Evolutionary conservation across 2,888 invertebrate species (phyloP).

Genomic region (Tridacna gigas): DNA sequence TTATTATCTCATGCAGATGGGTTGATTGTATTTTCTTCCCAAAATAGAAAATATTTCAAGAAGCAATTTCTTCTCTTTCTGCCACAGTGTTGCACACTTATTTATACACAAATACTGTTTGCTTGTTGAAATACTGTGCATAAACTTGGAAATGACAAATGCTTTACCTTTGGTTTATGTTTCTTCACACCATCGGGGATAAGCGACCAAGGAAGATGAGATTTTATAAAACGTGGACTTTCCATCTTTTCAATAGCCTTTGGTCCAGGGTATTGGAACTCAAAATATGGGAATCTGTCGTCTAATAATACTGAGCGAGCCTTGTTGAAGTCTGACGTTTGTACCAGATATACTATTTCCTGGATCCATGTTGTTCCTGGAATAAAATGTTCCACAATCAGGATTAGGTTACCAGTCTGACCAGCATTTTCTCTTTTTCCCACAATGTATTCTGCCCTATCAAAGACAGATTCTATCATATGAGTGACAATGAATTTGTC

Average conservation of each 20-base stretch:
- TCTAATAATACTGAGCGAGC: conserved; percentile 87
- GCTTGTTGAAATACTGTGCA: no score
- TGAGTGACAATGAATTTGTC: neutral
- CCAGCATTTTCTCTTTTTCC: no score
- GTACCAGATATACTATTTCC: conserved; percentile 96
- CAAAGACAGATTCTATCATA: no score
- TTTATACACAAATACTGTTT: no score
- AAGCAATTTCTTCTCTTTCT: no score
- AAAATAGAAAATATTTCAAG: no score
- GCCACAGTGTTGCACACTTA: no score
- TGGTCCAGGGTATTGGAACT: conserved; percentile 85
- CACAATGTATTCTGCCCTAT: neutral
- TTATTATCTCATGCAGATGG: no score
- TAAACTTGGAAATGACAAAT: neutral
- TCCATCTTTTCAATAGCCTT: conserved; percentile 76
- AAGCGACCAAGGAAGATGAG: conserved; percentile 79
- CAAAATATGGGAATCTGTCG: conserved; percentile 91
- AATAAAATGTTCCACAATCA: neutral
- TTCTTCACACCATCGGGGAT: conserved; percentile 82
- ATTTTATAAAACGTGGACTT: conserved; percentile 80
- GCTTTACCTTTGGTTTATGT: conserved; percentile 76
- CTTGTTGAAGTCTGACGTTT: conserved; percentile 91
- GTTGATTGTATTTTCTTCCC: no score
- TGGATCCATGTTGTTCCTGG: conserved; percentile 95
- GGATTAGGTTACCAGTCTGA: no score